phyloP scores from a whole-genome alignment of 2,113 vertebrate genomes.

The Cynoglossus semilaevis region DNA sequence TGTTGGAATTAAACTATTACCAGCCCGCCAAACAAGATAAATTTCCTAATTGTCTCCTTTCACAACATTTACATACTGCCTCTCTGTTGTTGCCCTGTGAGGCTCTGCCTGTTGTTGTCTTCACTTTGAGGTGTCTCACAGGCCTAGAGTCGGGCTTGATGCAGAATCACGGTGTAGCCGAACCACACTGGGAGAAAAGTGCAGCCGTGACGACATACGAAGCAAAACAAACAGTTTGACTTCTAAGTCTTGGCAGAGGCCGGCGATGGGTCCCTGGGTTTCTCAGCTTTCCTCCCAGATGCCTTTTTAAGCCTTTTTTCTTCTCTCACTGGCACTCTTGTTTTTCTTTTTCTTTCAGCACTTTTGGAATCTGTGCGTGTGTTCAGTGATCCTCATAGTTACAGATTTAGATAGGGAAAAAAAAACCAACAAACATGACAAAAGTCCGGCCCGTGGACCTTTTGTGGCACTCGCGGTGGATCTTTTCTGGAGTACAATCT shows the following conservation, averaged over 20 bases:
- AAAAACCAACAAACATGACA: neutral
- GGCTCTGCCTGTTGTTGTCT: slow-evolving; percentile 24
- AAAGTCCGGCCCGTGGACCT: too few species aligned
- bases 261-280: slow-evolving; percentile 57
- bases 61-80: slow-evolving; percentile 76
- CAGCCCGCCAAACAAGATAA: slow-evolving; percentile 74
- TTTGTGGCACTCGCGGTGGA: too few species aligned
- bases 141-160: slow-evolving; percentile 28
- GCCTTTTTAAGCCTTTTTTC: slow-evolving; percentile 65
- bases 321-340: slow-evolving; percentile 54
- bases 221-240: slow-evolving; percentile 66
- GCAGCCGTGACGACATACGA: slow-evolving; percentile 53
- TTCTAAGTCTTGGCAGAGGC: slow-evolving; percentile 61
- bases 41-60: slow-evolving; percentile 75
- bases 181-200: slow-evolving; percentile 48
- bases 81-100: slow-evolving; percentile 1
- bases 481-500: too few species aligned
- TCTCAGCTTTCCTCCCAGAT: slow-evolving; percentile 72
- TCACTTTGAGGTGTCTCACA: slow-evolving; percentile 34
- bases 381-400: slow-evolving; percentile 53
- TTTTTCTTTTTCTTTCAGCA: slow-evolving; percentile 33
- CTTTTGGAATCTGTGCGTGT: slow-evolving; percentile 53
- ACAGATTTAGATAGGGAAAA: slow-evolving; percentile 12
- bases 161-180: slow-evolving; percentile 21
- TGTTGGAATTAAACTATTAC: slow-evolving; percentile 79